Conservation (phyloP, 1,140 invertebrate genomes). For the Ptiloglossa arizonensis region DNA sequence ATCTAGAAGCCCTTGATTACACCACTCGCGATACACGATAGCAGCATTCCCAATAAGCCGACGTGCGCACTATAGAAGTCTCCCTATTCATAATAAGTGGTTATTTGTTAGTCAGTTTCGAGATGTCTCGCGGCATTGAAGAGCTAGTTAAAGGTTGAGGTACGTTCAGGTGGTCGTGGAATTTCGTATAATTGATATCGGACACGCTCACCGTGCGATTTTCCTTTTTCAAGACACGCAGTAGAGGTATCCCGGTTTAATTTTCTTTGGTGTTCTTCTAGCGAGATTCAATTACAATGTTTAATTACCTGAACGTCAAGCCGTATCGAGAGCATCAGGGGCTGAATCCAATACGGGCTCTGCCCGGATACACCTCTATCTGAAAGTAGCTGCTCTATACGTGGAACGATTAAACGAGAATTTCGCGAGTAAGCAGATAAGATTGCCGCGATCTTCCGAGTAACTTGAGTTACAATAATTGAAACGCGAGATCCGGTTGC, state of each 20-base stretch:
- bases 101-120: slow-evolving; percentile 14
- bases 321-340: not conserved
- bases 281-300: slow-evolving; percentile 14
- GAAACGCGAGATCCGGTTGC: slow-evolving; percentile 4
- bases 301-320: slow-evolving; percentile 27
- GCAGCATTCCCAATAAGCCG: slow-evolving; percentile 35
- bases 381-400: slow-evolving; percentile 11
- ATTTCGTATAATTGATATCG: not conserved
- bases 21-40: slow-evolving; percentile 28
- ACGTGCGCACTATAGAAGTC: not conserved
- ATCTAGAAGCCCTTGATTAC: slow-evolving; percentile 45
- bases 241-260: not conserved
- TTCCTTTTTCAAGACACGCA: not conserved
- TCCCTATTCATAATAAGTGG: slow-evolving; percentile 3
- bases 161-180: too few relatives aligned
- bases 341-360: slow-evolving; percentile 4
- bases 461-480: slow-evolving; percentile 27
- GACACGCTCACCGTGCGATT: not conserved
- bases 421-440: slow-evolving; percentile 23
- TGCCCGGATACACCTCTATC: not conserved
- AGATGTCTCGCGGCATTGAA: not conserved
- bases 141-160: not conserved
- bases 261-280: not conserved
- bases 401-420: slow-evolving; percentile 15
- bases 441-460: not conserved